Evolutionary conservation across 1,140 invertebrate genomes (phyloP).

Genomic region (Scaptodrosophila lebanonensis): DNA sequence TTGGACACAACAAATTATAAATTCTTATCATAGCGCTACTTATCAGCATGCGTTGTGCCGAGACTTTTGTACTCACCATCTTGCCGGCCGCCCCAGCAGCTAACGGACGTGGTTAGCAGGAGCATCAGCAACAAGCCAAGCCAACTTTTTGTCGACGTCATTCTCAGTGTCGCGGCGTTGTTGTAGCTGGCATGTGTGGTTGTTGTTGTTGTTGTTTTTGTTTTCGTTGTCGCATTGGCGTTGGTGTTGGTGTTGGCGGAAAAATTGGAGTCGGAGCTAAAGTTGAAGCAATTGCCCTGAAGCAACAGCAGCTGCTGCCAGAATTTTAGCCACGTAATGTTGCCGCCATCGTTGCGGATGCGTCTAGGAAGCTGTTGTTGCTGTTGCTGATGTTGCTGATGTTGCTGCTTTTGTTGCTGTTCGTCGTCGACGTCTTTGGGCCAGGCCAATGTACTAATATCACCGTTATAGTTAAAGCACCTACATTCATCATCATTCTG

Average conservation of each 20-base stretch:
- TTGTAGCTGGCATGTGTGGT: slow-evolving; percentile 2
- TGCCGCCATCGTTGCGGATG: too few species aligned
- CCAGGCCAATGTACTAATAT: slow-evolving; percentile 58
- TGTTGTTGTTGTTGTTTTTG: slow-evolving; percentile 22
- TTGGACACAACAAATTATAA: slow-evolving; percentile 59
- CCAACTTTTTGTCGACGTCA: slow-evolving; percentile 67
- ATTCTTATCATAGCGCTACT: slow-evolving; percentile 72
- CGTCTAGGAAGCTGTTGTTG: slow-evolving; percentile 47
- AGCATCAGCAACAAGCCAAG: slow-evolving; percentile 59
- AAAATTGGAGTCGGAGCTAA: slow-evolving; percentile 1
- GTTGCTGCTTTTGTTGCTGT: slow-evolving; percentile 24
- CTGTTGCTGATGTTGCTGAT: slow-evolving; percentile 7
- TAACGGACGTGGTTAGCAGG: slow-evolving; percentile 63
- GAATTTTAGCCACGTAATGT: slow-evolving; percentile 71
- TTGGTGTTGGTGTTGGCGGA: slow-evolving; percentile 6
- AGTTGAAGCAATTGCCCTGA: slow-evolving; percentile 26
- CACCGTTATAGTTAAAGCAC: slow-evolving; percentile 76
- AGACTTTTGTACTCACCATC: slow-evolving; percentile 63
- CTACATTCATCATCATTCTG: slow-evolving; percentile 72
- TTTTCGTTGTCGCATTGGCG: slow-evolving; percentile 44
- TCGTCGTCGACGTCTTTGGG: slow-evolving; percentile 24
- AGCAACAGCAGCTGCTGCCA: slow-evolving; percentile 59
- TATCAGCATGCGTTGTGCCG: slow-evolving; percentile 50
- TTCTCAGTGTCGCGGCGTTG: slow-evolving; percentile 8
- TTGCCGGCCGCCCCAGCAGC: slow-evolving; percentile 66